phyloP scores from a whole-genome alignment of 2,797 vertebrate species.

The Helarctos malayanus region DNA sequence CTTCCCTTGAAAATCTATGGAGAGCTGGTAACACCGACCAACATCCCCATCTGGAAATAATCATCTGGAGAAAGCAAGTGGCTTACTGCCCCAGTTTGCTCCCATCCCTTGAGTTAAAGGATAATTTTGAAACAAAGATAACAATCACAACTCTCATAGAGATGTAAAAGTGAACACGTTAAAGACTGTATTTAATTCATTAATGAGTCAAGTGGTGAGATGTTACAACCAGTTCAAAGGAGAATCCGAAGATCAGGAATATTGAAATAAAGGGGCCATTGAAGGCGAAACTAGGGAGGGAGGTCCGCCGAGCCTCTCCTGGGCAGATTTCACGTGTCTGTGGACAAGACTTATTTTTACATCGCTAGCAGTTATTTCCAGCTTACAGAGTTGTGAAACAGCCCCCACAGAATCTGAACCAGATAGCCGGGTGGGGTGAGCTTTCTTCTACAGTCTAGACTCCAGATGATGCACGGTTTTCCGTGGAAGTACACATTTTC shows the following conservation, averaged over 20 bases:
- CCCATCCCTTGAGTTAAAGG: background rate
- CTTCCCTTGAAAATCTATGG: background rate
- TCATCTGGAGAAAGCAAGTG: background rate
- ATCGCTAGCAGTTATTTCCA: background rate
- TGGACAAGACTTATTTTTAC: background rate
- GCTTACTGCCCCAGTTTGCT: too few species aligned
- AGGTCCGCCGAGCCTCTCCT: background rate
- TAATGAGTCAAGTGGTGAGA: background rate
- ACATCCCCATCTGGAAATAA: background rate
- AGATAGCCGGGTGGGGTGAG: too few species aligned
- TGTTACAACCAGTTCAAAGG: background rate
- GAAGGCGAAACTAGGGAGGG: background rate
- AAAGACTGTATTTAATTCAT: background rate
- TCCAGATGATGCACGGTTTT: background rate
- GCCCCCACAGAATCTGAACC: background rate
- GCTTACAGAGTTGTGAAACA: background rate
- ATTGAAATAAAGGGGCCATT: background rate
- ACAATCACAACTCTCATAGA: background rate
- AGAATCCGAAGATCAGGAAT: background rate
- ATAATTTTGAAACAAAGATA: background rate
- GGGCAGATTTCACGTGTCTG: background rate
- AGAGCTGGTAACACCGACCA: background rate
- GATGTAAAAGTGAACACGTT: background rate
- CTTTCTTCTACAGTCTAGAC: background rate
- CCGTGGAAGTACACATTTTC: background rate